Evolutionary conservation across 2,888 invertebrate genomes (phyloP), one percentile per base, ranked within the genome.

Genomic region (Noctua pronuba): DNA sequence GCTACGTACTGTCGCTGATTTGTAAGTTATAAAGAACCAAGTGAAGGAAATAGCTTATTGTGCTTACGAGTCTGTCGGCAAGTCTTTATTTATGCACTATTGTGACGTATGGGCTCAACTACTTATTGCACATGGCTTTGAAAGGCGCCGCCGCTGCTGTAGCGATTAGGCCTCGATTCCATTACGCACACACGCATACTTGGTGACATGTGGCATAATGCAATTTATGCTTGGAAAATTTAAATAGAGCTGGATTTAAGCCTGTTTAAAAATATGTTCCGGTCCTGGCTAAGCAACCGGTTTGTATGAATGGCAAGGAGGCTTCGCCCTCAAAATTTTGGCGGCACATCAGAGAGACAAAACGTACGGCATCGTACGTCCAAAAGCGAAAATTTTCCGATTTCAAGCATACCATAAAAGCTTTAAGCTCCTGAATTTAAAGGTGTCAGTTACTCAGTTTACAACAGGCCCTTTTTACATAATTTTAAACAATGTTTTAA

Each of bases 111-210:
- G 71, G 49, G n/a, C 71, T 80, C 41, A 71, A 64, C 62, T 55
- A 80, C 38, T 85, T 82, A 84, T 85, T 85, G 73, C 82, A 75
- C 64, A 85, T 72, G 68, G 68, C 68, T 82, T 83, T 83, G 69
- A 85, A 75, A 85, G 82, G 64, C 65, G 68, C 82, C 82, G 85
- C 65, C 52, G 85, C 65, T 46, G 67, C 52, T 71, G 62, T 71
- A 28, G 67, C 46, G 71, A 71, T 85, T 83, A 80, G 68, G 46
- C 67, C 67, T 75, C 81, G 80, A 62, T 84, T 58, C 52, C 55
- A 79, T 73, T 69, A 70, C n/a, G 62, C 46, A 35, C 60, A 71
- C 68, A 52, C 35, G n/a, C 52, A 68, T 75, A 65, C 66, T 66
- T 77, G 46, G 80, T 55, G 73, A 73, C 68, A 83, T 69, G 73